Conservation (phyloP, 2,113 vertebrate species). For the Tychaedon coryphoeus region DNA sequence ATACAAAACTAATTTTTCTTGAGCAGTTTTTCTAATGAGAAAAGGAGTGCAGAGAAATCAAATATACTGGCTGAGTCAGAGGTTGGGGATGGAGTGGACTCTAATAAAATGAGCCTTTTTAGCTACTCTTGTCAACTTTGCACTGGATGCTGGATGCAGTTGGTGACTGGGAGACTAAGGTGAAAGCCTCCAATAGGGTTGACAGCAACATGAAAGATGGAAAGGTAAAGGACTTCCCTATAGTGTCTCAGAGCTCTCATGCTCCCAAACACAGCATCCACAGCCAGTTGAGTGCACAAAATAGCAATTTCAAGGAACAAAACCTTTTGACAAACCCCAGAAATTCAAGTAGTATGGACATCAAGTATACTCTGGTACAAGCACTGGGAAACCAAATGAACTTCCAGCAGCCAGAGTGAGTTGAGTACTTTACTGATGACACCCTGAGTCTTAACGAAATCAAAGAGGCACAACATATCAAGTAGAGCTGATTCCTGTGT, state of each 20-base stretch:
- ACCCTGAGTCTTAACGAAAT: background rate
- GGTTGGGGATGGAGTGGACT: background rate
- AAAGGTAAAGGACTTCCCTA: background rate
- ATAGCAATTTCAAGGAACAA: background rate
- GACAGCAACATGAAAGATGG: background rate
- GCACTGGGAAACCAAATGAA: background rate
- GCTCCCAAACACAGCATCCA: background rate
- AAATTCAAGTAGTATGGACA: background rate
- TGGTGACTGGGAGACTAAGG: rapidly evolving
- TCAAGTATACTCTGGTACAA: background rate
- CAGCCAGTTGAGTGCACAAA: background rate
- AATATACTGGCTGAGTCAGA: background rate
- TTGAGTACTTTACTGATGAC: background rate
- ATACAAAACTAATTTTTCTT: background rate
- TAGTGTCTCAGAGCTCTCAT: background rate
- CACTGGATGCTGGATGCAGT: background rate
- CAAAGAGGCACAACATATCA: background rate
- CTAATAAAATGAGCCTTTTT: background rate
- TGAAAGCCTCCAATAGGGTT: background rate
- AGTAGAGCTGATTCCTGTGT: background rate
- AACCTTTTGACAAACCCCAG: background rate
- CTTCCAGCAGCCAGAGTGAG: background rate
- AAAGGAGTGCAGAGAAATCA: background rate
- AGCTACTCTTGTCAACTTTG: background rate
- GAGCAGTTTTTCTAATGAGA: background rate